Conservation (phyloP, 2,797 vertebrate genomes). For the Pygocentrus nattereri region DNA sequence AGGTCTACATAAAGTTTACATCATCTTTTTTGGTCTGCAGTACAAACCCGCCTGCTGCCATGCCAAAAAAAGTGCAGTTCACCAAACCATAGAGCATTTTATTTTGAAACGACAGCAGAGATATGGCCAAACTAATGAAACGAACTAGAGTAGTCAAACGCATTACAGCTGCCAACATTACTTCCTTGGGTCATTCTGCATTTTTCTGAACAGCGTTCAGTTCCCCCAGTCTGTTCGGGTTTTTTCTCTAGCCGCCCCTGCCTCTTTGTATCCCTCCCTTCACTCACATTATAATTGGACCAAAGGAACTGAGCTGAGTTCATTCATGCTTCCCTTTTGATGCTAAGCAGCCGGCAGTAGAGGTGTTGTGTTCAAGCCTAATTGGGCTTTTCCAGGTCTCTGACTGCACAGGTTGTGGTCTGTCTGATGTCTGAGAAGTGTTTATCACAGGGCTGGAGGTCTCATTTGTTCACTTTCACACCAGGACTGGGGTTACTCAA, state of each 20-base stretch:
- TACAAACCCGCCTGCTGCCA: neutral
- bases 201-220: neutral
- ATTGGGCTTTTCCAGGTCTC: constrained; percentile 56
- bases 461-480: constrained; percentile 61
- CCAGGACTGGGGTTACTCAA: constrained; percentile 51
- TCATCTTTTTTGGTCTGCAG: neutral
- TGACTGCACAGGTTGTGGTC: constrained; percentile 48
- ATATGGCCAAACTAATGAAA: neutral
- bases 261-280: constrained; percentile 21
- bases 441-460: constrained; percentile 52
- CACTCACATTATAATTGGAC: constrained; percentile 43
- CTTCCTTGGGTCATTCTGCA: neutral
- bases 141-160: neutral
- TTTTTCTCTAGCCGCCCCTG: neutral
- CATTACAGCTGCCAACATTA: neutral
- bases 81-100: neutral
- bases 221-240: neutral
- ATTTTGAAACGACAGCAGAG: neutral
- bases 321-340: constrained; percentile 48
- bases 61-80: neutral
- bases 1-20: neutral
- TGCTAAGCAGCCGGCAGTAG: constrained; percentile 46
- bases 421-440: constrained; percentile 57
- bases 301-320: constrained; percentile 34
- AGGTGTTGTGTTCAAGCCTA: constrained; percentile 56